A percentile compares a stretch with the other conserved stretches of the same genome.
phyloP scores from a whole-genome alignment of 2,888 invertebrate genomes.

The Drosophila demipolita region DNA sequence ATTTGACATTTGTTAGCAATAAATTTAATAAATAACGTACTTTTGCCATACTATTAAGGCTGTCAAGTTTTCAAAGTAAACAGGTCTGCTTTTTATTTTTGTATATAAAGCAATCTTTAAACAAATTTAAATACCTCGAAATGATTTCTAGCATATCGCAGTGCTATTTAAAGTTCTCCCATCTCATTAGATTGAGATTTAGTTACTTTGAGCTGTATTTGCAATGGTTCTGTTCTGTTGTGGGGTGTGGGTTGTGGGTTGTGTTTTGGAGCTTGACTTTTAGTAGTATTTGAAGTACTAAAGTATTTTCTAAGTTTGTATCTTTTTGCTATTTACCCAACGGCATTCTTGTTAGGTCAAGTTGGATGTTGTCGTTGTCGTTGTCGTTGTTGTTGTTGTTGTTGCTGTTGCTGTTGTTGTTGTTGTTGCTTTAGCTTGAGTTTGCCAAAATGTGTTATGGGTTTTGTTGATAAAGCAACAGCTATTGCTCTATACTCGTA shows the following conservation, averaged over 20 bases:
- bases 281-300: conserved; percentile 2
- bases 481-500: conserved; percentile 64
- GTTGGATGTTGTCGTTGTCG: conserved; percentile 3
- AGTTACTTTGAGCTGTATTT: background rate
- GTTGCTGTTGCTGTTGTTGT: conserved; percentile 9
- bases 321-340: conserved; percentile 20
- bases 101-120: background rate
- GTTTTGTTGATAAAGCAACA: conserved; percentile 64
- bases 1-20: background rate
- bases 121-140: background rate
- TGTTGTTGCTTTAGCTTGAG: conserved; percentile 15
- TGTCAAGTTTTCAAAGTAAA: background rate
- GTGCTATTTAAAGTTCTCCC: background rate
- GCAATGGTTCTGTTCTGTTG: background rate
- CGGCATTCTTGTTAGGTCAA: conserved; percentile 1
- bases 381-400: conserved; percentile 8
- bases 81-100: no score
- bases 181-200: background rate
- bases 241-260: background rate
- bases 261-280: background rate
- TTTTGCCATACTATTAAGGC: background rate
- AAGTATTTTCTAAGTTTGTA: conserved; percentile 1
- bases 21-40: background rate
- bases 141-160: background rate
- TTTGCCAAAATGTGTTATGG: conserved; percentile 43